These are phyloP conservation scores for Drosophila chauvacae DNA, from an alignment of 1,140 invertebrate species.

Conservation along the genomic window DNA sequence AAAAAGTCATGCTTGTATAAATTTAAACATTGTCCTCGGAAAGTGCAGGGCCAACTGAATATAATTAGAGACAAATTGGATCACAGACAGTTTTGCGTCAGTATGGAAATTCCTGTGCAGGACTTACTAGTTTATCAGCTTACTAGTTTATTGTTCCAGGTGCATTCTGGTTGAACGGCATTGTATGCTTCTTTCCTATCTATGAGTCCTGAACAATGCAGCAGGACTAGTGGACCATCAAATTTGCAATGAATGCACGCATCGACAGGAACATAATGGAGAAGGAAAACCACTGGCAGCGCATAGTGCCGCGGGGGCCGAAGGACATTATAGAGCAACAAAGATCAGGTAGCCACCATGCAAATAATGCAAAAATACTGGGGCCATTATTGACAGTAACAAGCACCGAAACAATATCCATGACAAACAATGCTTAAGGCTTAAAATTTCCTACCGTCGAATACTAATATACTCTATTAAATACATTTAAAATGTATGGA, in stretches of 20 bases:
- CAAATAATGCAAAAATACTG: conserved; percentile 65
- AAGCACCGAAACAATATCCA: conserved; percentile 56
- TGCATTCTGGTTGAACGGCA: background rate
- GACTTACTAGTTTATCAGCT: background rate
- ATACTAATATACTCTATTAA: conserved; percentile 3
- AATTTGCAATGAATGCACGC: conserved; percentile 53
- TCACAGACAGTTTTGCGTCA: background rate
- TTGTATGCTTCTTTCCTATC: conserved; percentile 10
- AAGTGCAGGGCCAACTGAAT: conserved; percentile 39
- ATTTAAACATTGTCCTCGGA: conserved; percentile 49
- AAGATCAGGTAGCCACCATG: conserved; percentile 37
- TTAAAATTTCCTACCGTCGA: background rate
- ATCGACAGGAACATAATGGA: conserved; percentile 41
- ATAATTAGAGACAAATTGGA: conserved; percentile 38
- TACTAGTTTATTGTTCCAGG: too few relatives aligned
- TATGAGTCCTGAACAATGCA: conserved; percentile 8
- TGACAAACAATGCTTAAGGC: background rate
- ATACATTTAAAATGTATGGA: background rate
- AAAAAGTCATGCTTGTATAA: conserved; percentile 50
- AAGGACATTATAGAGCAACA: conserved; percentile 6
- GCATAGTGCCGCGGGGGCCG: conserved; percentile 7
- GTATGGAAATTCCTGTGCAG: background rate
- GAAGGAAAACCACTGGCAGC: conserved; percentile 14
- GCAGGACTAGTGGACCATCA: background rate
- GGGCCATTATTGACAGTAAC: conserved; percentile 71